Percentiles rank a stretch among this genome's conserved stretches.
Conservation (phyloP, 2,113 vertebrate species). For the Thamnaconus septentrionalis region DNA sequence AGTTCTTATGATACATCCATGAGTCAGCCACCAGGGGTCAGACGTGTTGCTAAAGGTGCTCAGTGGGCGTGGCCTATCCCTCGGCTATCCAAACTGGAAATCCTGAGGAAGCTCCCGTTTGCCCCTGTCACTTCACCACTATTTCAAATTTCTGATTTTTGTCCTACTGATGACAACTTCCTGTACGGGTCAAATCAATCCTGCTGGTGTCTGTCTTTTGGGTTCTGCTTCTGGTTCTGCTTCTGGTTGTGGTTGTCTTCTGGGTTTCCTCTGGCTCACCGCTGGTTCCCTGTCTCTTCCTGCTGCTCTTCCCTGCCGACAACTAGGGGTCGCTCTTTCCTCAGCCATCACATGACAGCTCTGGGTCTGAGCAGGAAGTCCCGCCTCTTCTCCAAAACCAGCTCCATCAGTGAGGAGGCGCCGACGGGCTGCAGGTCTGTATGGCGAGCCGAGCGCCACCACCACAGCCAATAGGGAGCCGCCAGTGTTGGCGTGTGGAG, state of each 20-base stretch:
- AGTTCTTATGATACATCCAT: too few relatives aligned
- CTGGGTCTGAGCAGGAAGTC: constrained; percentile 74
- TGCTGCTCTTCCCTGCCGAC: constrained; percentile 11
- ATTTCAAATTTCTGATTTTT: too few relatives aligned
- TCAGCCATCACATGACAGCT: constrained; percentile 76
- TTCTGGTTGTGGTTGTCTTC: constrained; percentile 22
- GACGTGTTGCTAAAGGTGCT: neutral
- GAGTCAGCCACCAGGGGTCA: neutral
- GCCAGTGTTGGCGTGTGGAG: too few relatives aligned
- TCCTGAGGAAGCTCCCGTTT: too few relatives aligned
- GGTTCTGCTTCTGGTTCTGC: neutral
- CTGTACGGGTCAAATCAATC: neutral
- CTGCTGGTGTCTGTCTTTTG: neutral
- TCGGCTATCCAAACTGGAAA: too few relatives aligned
- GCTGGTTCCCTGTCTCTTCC: constrained; percentile 14
- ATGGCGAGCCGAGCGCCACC: constrained; percentile 7
- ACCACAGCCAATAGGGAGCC: too few relatives aligned
- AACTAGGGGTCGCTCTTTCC: constrained; percentile 77
- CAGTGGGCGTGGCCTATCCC: too few relatives aligned
- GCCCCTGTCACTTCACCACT: too few relatives aligned
- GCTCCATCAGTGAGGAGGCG: constrained; percentile 67
- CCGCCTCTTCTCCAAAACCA: constrained; percentile 72
- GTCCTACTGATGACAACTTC: too few relatives aligned
- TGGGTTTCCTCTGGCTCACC: constrained; percentile 16
- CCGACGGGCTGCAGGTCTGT: constrained; percentile 70